phyloP scores from a whole-genome alignment of 2,113 vertebrate genomes.

The Ciconia stormi region DNA sequence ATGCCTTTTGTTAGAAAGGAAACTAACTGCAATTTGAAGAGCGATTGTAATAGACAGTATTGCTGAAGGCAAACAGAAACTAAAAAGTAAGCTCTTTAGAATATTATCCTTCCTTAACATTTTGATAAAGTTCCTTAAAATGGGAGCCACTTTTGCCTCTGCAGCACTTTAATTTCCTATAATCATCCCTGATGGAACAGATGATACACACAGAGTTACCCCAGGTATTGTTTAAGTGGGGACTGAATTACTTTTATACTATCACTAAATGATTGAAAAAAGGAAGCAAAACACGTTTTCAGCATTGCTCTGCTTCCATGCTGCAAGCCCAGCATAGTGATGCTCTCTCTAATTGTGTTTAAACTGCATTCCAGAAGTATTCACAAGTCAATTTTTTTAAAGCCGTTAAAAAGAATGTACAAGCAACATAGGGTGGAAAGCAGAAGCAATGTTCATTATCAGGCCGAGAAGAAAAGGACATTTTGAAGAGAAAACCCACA shows the following conservation, averaged over 20 bases:
- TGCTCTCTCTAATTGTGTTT: slow-evolving; percentile 58
- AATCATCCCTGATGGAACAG: slow-evolving; percentile 65
- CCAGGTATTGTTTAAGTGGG: slow-evolving; percentile 70
- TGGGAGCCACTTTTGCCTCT: slow-evolving; percentile 44
- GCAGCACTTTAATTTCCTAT: slow-evolving; percentile 70
- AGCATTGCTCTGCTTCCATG: slow-evolving; percentile 38
- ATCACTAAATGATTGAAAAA: slow-evolving; percentile 57
- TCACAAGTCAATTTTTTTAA: slow-evolving; percentile 41
- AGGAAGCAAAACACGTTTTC: slow-evolving; percentile 41
- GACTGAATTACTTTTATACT: slow-evolving; percentile 72
- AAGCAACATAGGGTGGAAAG: slow-evolving; percentile 2
- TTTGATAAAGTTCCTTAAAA: slow-evolving; percentile 70
- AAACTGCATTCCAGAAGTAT: slow-evolving; percentile 55
- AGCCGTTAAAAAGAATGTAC: slow-evolving; percentile 40
- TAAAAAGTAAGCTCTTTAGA: slow-evolving; percentile 56
- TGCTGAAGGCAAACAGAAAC: slow-evolving; percentile 62
- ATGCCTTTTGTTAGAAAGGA: slow-evolving; percentile 44
- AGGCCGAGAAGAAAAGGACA: slow-evolving; percentile 33
- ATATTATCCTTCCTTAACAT: slow-evolving; percentile 61
- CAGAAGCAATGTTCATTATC: slow-evolving; percentile 57
- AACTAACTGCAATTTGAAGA: slow-evolving; percentile 58
- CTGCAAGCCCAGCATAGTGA: slow-evolving; percentile 50
- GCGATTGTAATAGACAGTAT: not conserved
- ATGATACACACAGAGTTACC: slow-evolving; percentile 64
- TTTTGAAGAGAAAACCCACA: slow-evolving; percentile 29